Base-by-base conservation (phyloP, 2,888 invertebrate species). In the Lochmaea crataegi region DNA sequence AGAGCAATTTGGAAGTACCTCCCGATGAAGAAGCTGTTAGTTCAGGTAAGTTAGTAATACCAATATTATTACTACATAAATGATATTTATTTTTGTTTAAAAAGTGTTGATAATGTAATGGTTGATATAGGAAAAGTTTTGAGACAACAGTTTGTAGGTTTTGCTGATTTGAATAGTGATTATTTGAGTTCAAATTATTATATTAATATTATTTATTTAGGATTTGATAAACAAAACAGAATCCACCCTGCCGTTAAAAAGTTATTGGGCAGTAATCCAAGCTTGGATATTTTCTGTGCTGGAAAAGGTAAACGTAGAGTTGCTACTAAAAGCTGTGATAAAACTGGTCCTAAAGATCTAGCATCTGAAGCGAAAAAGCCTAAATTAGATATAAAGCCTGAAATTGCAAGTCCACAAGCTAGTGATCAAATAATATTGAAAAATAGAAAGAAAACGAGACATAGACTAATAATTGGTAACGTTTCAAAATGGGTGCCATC, bases 401-500 rank as follows among this genome's bases (percentile, higher is more conserved):
- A 58, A 45, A 4, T 53, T 6, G 51, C 65, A 32, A 74, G 66
- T 48, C 63, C 51, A 45, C 22, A 65, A 32, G 74, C 75, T 41
- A 71, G 45, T 32, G 68, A 73, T 57, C 67, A 73, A 56, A 75
- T 65, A 69, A 68, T 65, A 26, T 68, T 70, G 32, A 77, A 78
- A 42, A 80, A 76, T 65, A 81, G 86, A 58, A 84, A 83, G 60
- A 85, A 85, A 79, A 79, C 78, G 2, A 86, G 85, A 78, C 82
- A 84, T 75, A 79, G 82, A 51, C 80, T 90, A 75, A 86, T 89
- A 14, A 87, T 90, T 6, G 90, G 95, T 0, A 96, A 96, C 87
- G 93, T 96, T 4, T 96, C 96, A 0, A 95, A 94, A 84, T 96
- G 92, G 89, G 92, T 94, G 38, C 92, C 92, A 1, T 89, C 92